phyloP scores from a whole-genome alignment of 2,797 vertebrate genomes.

The Gymnoscopelus microlampas region DNA sequence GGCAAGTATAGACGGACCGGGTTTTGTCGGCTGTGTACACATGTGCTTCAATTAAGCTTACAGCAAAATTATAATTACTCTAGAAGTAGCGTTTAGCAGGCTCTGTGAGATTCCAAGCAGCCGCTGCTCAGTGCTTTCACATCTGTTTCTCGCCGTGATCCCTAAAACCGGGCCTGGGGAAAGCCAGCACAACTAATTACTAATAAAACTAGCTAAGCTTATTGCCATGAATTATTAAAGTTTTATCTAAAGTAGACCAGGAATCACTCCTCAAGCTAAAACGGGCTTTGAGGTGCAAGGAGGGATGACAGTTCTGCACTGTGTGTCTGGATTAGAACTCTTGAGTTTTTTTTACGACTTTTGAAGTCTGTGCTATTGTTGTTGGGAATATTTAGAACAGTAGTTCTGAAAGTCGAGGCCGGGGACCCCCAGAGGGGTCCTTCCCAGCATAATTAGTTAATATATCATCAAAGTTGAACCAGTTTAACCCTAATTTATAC shows the following conservation, averaged over 20 bases:
- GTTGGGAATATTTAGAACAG: slow-evolving; percentile 38
- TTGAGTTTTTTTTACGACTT: slow-evolving; percentile 21
- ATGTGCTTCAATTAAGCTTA: slow-evolving; percentile 79
- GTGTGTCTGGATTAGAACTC: slow-evolving; percentile 59
- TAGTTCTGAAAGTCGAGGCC: slow-evolving; percentile 12
- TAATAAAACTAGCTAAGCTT: slow-evolving; percentile 90
- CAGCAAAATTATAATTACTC: slow-evolving; percentile 85
- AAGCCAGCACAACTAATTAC: slow-evolving; percentile 89
- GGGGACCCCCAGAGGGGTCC: too few species aligned
- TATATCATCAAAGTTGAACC: too few species aligned
- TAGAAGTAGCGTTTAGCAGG: slow-evolving; percentile 66
- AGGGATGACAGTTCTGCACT: slow-evolving; percentile 65
- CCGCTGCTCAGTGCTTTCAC: slow-evolving; percentile 82
- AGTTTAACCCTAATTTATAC: too few species aligned
- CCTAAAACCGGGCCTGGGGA: slow-evolving; percentile 77
- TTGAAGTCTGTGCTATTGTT: slow-evolving; percentile 31
- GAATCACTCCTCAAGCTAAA: slow-evolving; percentile 78
- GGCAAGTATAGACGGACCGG: slow-evolving; percentile 55
- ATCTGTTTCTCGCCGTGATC: slow-evolving; percentile 86
- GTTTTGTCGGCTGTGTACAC: slow-evolving; percentile 73
- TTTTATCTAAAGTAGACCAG: slow-evolving; percentile 87
- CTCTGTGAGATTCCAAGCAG: slow-evolving; percentile 83
- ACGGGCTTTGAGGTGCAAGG: slow-evolving; percentile 67
- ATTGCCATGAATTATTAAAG: slow-evolving; percentile 93
- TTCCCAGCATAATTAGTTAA: too few species aligned